A percentile compares a stretch with the other conserved stretches of the same genome.
Evolutionary conservation across 92 coral and sea anemone genomes (phyloP).

Genomic region (Heteractis magnifica): DNA sequence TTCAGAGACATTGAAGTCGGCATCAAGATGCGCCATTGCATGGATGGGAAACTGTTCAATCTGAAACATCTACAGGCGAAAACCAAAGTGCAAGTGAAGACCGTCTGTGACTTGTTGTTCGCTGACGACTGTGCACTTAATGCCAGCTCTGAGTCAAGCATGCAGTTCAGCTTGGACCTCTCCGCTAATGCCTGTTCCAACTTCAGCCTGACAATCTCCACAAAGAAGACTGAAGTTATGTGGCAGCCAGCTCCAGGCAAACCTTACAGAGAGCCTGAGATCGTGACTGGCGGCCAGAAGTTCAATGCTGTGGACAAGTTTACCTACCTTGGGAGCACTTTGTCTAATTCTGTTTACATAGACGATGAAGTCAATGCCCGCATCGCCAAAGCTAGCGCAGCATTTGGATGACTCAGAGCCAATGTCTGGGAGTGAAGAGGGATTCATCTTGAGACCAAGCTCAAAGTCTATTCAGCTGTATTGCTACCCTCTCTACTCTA

Average conservation of each 20-base stretch:
- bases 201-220: conserved; percentile 4
- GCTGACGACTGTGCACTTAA: conserved; percentile 45
- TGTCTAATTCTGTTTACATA: conserved; percentile 28
- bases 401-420: conserved; percentile 33
- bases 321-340: conserved; percentile 54
- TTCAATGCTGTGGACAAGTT: conserved; percentile 29
- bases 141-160: not conserved
- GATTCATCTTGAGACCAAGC: conserved; percentile 15
- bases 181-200: conserved; percentile 15
- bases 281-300: not conserved
- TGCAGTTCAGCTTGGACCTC: conserved; percentile 15
- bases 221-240: conserved; percentile 5
- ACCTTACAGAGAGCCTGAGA: conserved; percentile 13
- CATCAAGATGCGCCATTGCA: no score
- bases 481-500: conserved; percentile 37
- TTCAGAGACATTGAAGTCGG: no score
- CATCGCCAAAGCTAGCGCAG: conserved; percentile 38
- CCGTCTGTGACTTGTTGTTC: conserved; percentile 28
- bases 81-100: conserved; percentile 22
- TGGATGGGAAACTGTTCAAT: no score
- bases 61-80: not conserved
- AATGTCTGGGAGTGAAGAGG: conserved; percentile 35
- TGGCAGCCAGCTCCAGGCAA: conserved; percentile 23
- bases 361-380: conserved; percentile 37
- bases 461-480: conserved; percentile 35